Conservation (phyloP, 2,888 invertebrate species). For the Stenoptilia bipunctidactyla region DNA sequence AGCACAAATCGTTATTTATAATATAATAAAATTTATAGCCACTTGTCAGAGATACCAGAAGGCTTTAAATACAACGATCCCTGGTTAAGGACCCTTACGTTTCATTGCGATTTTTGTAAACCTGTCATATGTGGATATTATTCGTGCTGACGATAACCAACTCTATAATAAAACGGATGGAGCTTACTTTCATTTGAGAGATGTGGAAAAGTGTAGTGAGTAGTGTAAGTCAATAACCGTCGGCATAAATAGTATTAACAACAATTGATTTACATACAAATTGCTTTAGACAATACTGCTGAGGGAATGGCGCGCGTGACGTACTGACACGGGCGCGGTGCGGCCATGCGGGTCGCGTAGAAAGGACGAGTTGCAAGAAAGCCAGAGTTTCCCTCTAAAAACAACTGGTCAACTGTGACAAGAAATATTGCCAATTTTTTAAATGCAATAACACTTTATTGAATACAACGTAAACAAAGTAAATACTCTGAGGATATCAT, state of each 20-base stretch:
- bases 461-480: too few species aligned
- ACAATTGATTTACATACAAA: conserved; percentile 72
- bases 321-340: conserved; percentile 38
- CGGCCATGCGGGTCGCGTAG: conserved; percentile 29
- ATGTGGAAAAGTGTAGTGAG: conserved; percentile 35
- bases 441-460: too few species aligned
- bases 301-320: conserved; percentile 65
- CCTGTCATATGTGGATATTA: neutral
- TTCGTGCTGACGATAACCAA: neutral
- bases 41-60: conserved; percentile 7
- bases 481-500: too few species aligned
- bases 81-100: neutral
- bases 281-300: conserved; percentile 71
- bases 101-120: neutral
- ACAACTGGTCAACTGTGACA: too few species aligned
- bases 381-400: too few species aligned
- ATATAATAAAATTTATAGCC: conserved; percentile 62
- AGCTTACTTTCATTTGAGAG: conserved; percentile 24
- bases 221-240: conserved; percentile 66
- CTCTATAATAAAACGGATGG: conserved; percentile 18
- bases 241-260: conserved; percentile 69
- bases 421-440: too few species aligned
- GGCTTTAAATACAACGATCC: neutral
- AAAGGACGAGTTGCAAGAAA: too few species aligned
- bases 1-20: conserved; percentile 48